Evolutionary conservation across 1,140 invertebrate species (phyloP).

Genomic region (Heterodera carotae): DNA sequence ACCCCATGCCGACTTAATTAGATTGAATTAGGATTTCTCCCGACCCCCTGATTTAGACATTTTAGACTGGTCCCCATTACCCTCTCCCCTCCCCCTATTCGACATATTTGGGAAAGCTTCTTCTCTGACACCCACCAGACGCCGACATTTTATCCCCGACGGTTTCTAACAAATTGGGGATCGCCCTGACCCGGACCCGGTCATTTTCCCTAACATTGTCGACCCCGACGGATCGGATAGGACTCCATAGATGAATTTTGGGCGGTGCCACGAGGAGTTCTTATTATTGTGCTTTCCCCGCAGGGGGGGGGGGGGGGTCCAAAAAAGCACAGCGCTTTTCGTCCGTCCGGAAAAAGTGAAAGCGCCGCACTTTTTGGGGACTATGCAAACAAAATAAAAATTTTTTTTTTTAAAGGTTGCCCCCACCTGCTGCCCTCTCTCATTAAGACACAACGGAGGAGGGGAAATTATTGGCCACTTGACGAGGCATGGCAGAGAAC

Average conservation of each 20-base stretch:
- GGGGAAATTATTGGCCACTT: neutral
- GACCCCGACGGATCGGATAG: too few relatives aligned
- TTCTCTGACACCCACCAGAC: too few relatives aligned
- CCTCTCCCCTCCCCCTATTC: too few relatives aligned
- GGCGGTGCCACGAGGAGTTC: neutral
- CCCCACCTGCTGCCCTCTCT: neutral
- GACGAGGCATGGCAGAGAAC: too few relatives aligned
- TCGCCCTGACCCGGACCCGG: conserved; percentile 82
- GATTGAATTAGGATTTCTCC: too few relatives aligned
- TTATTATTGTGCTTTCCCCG: neutral
- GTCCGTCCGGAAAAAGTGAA: neutral
- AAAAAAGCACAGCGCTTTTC: conserved; percentile 14
- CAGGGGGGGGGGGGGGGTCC: too few relatives aligned
- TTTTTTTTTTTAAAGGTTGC: neutral
- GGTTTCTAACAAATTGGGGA: conserved; percentile 19
- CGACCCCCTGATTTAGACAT: too few relatives aligned
- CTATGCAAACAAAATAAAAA: conserved; percentile 14
- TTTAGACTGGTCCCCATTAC: too few relatives aligned
- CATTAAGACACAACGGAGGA: neutral
- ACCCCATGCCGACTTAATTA: too few relatives aligned
- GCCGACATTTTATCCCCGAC: too few relatives aligned
- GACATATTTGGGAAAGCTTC: too few relatives aligned
- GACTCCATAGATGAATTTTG: conserved; percentile 90
- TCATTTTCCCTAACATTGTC: conserved; percentile 93
- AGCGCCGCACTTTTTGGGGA: neutral